Evolutionary conservation across 2,888 invertebrate genomes (phyloP), one percentile per base, ranked within the genome.

Genomic region (Gastrophysa polygoni): DNA sequence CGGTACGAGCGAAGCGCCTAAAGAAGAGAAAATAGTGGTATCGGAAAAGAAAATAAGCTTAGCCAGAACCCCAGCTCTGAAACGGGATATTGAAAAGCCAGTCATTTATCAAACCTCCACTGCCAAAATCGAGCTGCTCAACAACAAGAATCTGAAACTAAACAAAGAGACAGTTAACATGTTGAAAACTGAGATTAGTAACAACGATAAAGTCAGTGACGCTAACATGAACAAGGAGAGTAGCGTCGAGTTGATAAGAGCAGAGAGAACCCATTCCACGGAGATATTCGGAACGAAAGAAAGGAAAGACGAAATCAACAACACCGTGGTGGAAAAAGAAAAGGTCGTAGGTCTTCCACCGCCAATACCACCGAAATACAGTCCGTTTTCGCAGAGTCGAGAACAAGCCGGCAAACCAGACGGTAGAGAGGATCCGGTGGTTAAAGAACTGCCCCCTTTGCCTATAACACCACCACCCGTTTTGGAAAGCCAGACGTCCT

Each of bases 391-490:
- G 0, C 76, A 86, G 66, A 91, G 90, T 77, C 84, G 93, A 24
- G 93, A 93, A 75, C 82, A 90, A 68, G 93, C 92, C 7, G 93
- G 93, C 7, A 93, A 92, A 74, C 93, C 93, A 0, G 93, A 93
- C 74, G 93, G 93, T n/a, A 87, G 91, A 71, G 92, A 93, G 11
- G 93, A 93, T 81, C 91, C 92, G 0, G 92, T 91, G 73, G 89
- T 85, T 1, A 83, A 83, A 20, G 89, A 89, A 78, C 87, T 90
- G 0, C 89, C 91, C 0, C 88, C 88, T 3, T 79, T 92, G 59
- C 91, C 91, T 0, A 85, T 87, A 61, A 87, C 89, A 68, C 90
- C 91, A 1, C 85, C 89, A 16, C 90, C 89, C 14, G 77, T 82
- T 29, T 79, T 86, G 69, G 82, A 79, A 68, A 82, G 85, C 69